phyloP scores from a whole-genome alignment of 1,140 invertebrate species.

The Popillia japonica region DNA sequence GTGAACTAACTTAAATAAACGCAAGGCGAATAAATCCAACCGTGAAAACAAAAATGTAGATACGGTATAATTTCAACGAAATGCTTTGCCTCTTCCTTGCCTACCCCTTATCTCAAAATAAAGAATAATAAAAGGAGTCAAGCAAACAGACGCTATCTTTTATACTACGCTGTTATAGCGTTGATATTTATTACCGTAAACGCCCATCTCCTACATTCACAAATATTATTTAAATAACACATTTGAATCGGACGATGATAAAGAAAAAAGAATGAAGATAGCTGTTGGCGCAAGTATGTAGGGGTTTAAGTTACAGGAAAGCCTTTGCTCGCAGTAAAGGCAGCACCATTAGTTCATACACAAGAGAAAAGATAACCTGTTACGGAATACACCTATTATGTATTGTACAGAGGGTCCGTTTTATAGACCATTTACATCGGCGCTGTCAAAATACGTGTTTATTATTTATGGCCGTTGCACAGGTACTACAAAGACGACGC shows the following conservation, averaged over 20 bases:
- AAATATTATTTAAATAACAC: slow-evolving; percentile 26
- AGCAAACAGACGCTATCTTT: slow-evolving; percentile 12
- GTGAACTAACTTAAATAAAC: slow-evolving; percentile 14
- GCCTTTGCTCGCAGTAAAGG: background rate
- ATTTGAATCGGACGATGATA: background rate
- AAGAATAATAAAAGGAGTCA: slow-evolving; percentile 13
- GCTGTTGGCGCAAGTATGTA: background rate
- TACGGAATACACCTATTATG: slow-evolving; percentile 6
- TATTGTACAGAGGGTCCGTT: background rate
- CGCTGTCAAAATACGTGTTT: slow-evolving; percentile 23
- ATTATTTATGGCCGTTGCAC: slow-evolving; percentile 23
- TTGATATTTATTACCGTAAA: slow-evolving; percentile 15
- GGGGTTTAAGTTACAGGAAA: background rate
- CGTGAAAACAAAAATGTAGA: background rate
- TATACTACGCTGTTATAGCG: background rate
- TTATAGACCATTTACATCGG: slow-evolving; percentile 29
- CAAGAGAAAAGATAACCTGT: slow-evolving; percentile 17
- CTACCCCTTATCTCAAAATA: background rate
- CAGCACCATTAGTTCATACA: background rate
- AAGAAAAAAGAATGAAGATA: background rate
- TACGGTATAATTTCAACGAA: background rate
- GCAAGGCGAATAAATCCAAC: slow-evolving; percentile 4
- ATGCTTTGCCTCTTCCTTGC: background rate
- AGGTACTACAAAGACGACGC: slow-evolving; percentile 13
- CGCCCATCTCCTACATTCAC: slow-evolving; percentile 24